These are phyloP conservation scores for Danionella dracula DNA, from an alignment of 2,797 vertebrate species.

Conservation along the genomic window DNA sequence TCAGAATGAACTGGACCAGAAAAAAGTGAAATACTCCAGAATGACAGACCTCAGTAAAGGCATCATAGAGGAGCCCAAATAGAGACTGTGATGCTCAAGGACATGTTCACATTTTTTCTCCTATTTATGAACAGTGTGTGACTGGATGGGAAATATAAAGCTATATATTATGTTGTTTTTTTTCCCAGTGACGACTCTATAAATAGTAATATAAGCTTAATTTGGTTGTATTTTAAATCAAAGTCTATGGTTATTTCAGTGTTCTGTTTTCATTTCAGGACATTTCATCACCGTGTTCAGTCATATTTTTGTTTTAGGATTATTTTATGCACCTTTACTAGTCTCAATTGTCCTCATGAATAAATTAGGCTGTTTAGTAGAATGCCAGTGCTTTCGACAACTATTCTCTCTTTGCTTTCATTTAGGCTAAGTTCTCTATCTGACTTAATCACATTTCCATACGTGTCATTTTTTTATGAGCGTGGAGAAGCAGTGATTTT, in stretches of 20 bases:
- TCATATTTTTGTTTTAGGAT: no score
- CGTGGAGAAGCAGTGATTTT: not conserved
- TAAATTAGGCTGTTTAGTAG: conserved; percentile 1
- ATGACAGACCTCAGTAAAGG: conserved; percentile 98
- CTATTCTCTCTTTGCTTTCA: not conserved
- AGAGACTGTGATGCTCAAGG: conserved; percentile 52
- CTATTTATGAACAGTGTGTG: conserved; percentile 72
- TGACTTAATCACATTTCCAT: not conserved
- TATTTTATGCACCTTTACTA: not conserved
- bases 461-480: not conserved
- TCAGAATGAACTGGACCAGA: conserved; percentile 96
- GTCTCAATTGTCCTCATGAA: conserved; percentile 10
- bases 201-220: conserved; percentile 58
- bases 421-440: no score
- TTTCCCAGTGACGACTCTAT: conserved; percentile 32
- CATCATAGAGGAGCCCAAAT: conserved; percentile 92
- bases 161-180: conserved; percentile 24
- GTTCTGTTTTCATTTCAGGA: no score
- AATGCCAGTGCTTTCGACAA: not conserved
- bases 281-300: no score
- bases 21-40: conserved; percentile 98
- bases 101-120: conserved; percentile 13
- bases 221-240: conserved; percentile 56
- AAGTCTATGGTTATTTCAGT: no score
- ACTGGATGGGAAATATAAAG: conserved; percentile 65